Percentiles rank a stretch among this genome's conserved stretches.
Conservation (phyloP, 2,113 vertebrate species). For the Muscicapa adusta region DNA sequence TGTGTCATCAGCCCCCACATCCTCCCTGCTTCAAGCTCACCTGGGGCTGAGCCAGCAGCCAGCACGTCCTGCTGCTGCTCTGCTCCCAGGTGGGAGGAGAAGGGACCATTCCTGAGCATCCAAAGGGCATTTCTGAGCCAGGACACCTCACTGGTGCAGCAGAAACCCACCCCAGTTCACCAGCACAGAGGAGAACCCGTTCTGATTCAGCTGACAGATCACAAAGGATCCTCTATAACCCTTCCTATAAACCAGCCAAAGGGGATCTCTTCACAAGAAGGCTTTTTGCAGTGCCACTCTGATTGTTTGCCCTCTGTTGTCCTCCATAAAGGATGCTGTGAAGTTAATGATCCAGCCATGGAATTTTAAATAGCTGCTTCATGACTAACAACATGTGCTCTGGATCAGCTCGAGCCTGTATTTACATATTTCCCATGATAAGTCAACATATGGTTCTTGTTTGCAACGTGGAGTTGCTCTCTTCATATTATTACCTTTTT, state of each 20-base stretch:
- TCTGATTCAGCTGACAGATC: not conserved
- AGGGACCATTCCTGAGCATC: too few species aligned
- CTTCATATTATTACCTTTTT: slow-evolving; percentile 39
- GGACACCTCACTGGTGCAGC: not conserved
- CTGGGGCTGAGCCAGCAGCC: not conserved
- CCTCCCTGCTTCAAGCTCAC: not conserved
- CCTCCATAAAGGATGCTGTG: slow-evolving; percentile 46
- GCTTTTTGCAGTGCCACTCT: slow-evolving; percentile 3
- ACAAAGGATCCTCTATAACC: not conserved
- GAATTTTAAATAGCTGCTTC: slow-evolving; percentile 70
- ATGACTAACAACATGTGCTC: slow-evolving; percentile 77
- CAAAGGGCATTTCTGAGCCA: not conserved
- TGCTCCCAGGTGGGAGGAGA: too few species aligned
- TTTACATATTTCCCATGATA: slow-evolving; percentile 82
- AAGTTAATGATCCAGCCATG: slow-evolving; percentile 45
- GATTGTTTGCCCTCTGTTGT: slow-evolving; percentile 8
- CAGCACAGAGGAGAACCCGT: rapidly evolving
- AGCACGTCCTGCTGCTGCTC: rapidly evolving
- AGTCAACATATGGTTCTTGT: slow-evolving; percentile 78
- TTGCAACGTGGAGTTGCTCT: slow-evolving; percentile 56
- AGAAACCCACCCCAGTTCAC: not conserved
- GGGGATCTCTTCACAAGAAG: not conserved
- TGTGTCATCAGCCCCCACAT: not conserved
- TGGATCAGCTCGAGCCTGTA: slow-evolving; percentile 62
- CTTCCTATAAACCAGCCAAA: not conserved